Evolutionary conservation across 2,888 invertebrate genomes (phyloP).

Genomic region (Lottia scabra): DNA sequence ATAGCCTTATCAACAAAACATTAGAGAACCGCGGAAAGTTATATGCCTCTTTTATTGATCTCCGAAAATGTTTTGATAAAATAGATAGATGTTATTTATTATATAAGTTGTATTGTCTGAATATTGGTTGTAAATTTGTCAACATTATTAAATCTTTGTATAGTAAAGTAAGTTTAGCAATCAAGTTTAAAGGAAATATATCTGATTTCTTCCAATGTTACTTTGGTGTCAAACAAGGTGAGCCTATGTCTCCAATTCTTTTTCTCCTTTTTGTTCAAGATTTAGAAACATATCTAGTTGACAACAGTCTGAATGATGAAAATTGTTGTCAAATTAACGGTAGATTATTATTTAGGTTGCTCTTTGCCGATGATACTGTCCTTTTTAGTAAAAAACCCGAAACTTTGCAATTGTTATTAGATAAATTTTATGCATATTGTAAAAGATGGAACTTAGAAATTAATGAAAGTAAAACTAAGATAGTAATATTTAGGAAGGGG

Average conservation of each 20-base stretch:
- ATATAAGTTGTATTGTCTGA: too few relatives aligned
- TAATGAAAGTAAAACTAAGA: constrained; percentile 7
- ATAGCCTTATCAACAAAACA: too few relatives aligned
- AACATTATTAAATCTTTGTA: background rate
- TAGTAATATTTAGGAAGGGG: constrained; percentile 4
- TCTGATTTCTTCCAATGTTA: background rate
- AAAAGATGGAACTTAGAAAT: background rate
- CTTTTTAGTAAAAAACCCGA: background rate
- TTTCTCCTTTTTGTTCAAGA: too few relatives aligned
- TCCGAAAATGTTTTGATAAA: too few relatives aligned
- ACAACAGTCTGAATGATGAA: background rate
- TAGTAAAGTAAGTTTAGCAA: background rate
- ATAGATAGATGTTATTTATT: too few relatives aligned
- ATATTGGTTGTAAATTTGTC: background rate
- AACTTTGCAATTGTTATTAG: constrained; percentile 4
- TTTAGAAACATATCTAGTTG: background rate
- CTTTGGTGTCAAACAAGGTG: background rate
- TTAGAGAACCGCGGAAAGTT: too few relatives aligned
- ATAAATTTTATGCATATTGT: constrained; percentile 9
- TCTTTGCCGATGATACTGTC: constrained; percentile 10
- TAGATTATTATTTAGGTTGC: background rate
- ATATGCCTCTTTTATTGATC: too few relatives aligned
- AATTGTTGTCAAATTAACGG: too few relatives aligned
- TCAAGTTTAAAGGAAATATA: background rate
- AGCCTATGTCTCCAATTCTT: too few relatives aligned